A percentile compares a stretch with the other conserved stretches of the same genome.
These are phyloP conservation scores for Cryptophagus acutangulus DNA, from an alignment of 2,888 invertebrate genomes.

Conservation along the genomic window DNA sequence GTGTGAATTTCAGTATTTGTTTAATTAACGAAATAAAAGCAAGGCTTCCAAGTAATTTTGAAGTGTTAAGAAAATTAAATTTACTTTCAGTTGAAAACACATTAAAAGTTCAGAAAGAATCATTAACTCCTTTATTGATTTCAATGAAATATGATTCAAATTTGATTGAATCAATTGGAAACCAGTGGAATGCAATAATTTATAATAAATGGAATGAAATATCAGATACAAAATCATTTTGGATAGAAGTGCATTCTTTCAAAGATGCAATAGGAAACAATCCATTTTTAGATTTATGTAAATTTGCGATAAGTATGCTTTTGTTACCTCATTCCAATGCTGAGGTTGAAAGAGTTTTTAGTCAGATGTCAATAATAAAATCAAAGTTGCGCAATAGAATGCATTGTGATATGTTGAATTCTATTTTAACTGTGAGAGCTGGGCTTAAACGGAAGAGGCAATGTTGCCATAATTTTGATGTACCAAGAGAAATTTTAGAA, in stretches of 20 bases:
- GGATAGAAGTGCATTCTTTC: conserved; percentile 12
- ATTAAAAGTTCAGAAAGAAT: conserved; percentile 2
- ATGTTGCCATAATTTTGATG: conserved; percentile 1
- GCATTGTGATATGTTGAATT: neutral
- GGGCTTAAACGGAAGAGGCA: neutral
- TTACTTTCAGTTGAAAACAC: conserved; percentile 10
- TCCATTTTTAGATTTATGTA: conserved; percentile 39
- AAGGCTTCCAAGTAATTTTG: conserved; percentile 12
- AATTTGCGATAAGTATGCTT: conserved; percentile 16
- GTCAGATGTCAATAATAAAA: conserved; percentile 20
- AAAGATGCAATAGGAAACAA: conserved; percentile 40
- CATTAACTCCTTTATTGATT: neutral
- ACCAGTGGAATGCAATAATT: neutral
- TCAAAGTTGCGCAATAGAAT: conserved; percentile 17
- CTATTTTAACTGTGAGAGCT: conserved; percentile 1
- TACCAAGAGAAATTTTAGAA: neutral
- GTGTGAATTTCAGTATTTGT: conserved; percentile 5
- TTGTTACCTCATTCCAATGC: conserved; percentile 23
- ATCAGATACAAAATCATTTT: conserved; percentile 9
- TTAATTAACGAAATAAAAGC: conserved; percentile 11
- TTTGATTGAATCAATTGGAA: conserved; percentile 1
- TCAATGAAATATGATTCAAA: conserved; percentile 3
- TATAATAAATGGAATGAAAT: neutral
- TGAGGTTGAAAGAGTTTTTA: conserved; percentile 22
- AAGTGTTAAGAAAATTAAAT: conserved; percentile 9